Evolutionary conservation across 2,888 invertebrate genomes (phyloP).

Genomic region (Scelioninae gen. 1): DNA sequence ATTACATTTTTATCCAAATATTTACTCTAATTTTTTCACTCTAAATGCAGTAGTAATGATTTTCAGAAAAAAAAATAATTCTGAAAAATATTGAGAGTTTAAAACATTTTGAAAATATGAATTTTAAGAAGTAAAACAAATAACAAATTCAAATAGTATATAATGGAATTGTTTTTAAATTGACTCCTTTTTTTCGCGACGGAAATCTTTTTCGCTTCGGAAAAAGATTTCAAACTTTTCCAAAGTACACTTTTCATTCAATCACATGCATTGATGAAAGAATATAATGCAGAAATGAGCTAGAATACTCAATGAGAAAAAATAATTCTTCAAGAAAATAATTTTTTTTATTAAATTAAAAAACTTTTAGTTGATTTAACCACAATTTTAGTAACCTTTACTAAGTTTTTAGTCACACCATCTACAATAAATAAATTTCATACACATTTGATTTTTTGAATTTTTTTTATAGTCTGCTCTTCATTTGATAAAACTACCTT

Average conservation of each 20-base stretch:
- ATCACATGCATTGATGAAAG: neutral
- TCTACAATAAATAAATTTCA: no score
- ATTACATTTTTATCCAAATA: neutral
- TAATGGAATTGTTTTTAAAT: constrained; percentile 4
- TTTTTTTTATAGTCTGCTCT: no score
- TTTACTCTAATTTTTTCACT: neutral
- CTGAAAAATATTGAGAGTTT: no score
- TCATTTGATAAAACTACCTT: neutral
- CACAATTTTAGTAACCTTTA: no score
- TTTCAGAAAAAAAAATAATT: no score
- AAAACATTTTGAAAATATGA: no score
- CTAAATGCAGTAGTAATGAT: neutral
- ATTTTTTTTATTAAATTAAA: no score
- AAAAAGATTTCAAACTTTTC: constrained; percentile 17
- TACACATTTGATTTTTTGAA: no score
- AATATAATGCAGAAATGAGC: constrained; percentile 7
- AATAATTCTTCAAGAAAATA: no score
- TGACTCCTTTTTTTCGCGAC: neutral
- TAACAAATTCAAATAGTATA: no score
- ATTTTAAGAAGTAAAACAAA: no score
- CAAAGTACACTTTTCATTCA: constrained; percentile 11
- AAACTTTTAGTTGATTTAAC: no score
- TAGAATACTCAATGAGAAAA: neutral
- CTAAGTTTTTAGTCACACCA: constrained; percentile 2
- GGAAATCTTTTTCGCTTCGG: neutral